Base-by-base conservation (phyloP, 2,888 invertebrate genomes). In the Himalopsyche kuldschensis region DNA sequence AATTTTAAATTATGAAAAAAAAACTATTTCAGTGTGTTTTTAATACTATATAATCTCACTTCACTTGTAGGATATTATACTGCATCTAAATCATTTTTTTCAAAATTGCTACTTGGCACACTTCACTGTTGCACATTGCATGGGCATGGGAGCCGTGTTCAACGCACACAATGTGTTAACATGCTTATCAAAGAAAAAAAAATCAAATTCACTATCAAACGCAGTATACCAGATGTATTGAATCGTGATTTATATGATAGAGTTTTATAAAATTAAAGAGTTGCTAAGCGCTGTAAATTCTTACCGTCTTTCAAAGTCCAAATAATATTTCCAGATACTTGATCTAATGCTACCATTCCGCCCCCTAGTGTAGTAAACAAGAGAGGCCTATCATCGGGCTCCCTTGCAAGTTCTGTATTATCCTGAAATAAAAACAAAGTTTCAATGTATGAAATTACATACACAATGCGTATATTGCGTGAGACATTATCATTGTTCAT, bases 281-380 rank as follows among this genome's bases (percentile, higher is more conserved):
- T 15, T 3, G 15, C 15, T 15, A 15, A 15, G 41, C 0, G 15
- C 11, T 98, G 90, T 78, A 93, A 94, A 84, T 88, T 87, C 90
- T 91, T 93, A 96, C 96, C 97, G 92, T 99, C 97, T 90, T 96
- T 95, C 85, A 98, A 93, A 88, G 95, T 95, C 99, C 99, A 99
- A 88, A 95, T 94, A 87, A 97, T 93, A 88, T 95, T 93, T 84
- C 99, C 99, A 81, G 96, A 95, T 87, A 94, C 91, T 87, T 96
- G 95, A 88, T 97, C 96, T 78, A 99, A 93, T n/a, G 97, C 98
- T 87, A 96, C 94, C 88, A 99, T 94, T 86, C 95, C 95, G 87
- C 99, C 99, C 89, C 98, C 97, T 87, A 99, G 93, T 77, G 99
- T 99, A 75, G 98, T 97, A 88, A 98, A 95, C 86, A 99, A 93